Conservation (phyloP, 2,888 invertebrate genomes). For the Epirrita christyi region DNA sequence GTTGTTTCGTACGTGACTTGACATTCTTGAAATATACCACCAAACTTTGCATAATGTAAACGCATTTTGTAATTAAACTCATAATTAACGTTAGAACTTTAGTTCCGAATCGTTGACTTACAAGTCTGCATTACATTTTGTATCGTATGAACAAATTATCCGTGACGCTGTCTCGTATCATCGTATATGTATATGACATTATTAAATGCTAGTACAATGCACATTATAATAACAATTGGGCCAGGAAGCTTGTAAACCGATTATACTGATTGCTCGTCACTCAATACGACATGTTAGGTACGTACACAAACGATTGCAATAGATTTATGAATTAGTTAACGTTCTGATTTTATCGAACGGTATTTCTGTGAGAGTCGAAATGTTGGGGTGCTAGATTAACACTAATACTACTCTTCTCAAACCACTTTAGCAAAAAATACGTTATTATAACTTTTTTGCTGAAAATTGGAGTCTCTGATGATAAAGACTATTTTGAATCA, state of each 20-base stretch:
- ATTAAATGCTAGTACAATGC: constrained; percentile 76
- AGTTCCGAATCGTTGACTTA: constrained; percentile 51
- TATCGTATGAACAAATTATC: constrained; percentile 61
- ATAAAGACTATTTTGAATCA: constrained; percentile 26
- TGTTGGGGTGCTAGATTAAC: constrained; percentile 31
- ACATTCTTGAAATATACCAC: constrained; percentile 54
- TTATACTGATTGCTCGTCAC: constrained; percentile 77
- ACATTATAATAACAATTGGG: constrained; percentile 75
- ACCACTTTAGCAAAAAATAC: constrained; percentile 28
- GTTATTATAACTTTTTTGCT: constrained; percentile 17
- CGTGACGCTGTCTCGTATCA: constrained; percentile 60
- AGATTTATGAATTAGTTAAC: constrained; percentile 74
- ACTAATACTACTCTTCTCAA: no score
- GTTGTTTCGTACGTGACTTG: constrained; percentile 55
- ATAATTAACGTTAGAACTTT: constrained; percentile 70
- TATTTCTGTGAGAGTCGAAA: constrained; percentile 32
- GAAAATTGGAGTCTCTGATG: constrained; percentile 19
- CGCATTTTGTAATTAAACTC: constrained; percentile 56
- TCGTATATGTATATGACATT: constrained; percentile 68
- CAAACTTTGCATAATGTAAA: constrained; percentile 52
- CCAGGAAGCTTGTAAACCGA: constrained; percentile 79
- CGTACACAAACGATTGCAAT: constrained; percentile 67
- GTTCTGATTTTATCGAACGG: constrained; percentile 63
- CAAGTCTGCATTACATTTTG: constrained; percentile 48
- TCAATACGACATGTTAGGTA: constrained; percentile 62